phyloP scores from a whole-genome alignment of 2,797 vertebrate genomes.

The Hypotaenidia okinawae region DNA sequence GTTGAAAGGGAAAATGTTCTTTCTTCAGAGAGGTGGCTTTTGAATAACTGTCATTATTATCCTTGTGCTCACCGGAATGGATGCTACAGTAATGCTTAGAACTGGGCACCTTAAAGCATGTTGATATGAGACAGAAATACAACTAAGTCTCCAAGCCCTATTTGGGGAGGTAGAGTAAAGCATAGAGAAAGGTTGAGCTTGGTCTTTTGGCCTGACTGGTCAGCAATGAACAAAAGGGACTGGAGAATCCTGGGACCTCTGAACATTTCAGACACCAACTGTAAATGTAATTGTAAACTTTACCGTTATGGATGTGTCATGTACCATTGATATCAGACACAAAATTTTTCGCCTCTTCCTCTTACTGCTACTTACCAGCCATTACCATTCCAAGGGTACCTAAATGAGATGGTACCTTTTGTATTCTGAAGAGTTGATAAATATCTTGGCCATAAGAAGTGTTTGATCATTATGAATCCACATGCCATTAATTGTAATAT shows the following conservation, averaged over 20 bases:
- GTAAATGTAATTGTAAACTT: neutral
- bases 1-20: neutral
- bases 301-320: neutral
- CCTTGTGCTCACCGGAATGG: neutral
- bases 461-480: slow-evolving; percentile 55
- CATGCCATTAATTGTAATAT: slow-evolving; percentile 38
- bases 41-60: neutral
- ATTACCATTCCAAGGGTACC: neutral
- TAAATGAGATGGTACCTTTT: neutral
- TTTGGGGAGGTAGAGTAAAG: neutral
- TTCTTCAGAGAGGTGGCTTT: neutral
- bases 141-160: neutral
- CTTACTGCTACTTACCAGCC: neutral
- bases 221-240: neutral
- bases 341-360: neutral
- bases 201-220: neutral
- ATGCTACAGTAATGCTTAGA: neutral
- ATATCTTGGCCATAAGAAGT: slow-evolving; percentile 1
- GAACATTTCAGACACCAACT: neutral
- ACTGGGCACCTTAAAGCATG: neutral
- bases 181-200: neutral
- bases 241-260: neutral
- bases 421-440: slow-evolving; percentile 29
- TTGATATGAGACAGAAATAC: neutral
- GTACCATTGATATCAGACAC: neutral